Base-by-base conservation (phyloP, 2,888 invertebrate species). In the Calephelis perditalis region DNA sequence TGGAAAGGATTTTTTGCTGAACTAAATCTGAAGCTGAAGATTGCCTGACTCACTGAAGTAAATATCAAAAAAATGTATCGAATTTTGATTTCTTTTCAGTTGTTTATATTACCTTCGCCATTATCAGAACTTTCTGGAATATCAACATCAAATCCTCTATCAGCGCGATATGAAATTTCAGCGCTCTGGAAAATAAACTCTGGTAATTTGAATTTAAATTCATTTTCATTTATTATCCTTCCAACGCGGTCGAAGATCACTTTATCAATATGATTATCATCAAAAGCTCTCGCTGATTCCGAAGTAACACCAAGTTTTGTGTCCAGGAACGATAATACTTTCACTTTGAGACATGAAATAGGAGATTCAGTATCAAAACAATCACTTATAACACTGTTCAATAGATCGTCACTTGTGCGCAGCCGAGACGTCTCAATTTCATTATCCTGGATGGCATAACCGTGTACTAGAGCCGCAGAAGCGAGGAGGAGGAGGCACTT, bases 321-420 rank as follows among this genome's bases (percentile, higher is more conserved):
- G 81, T 96, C 95, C 86, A 96, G 87, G 84, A 94, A 96, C 61
- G 92, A 92, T 43, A 96, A 88, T 72, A 96, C 94, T 85, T 95
- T 94, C 81, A 93, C 92, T 86, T 96, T 96, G 70, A 96, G 92
- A 74, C 96, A 96, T 56, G 91, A 88, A 78, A 93, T 92, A 79
- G 95, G 94, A 7, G 93, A 92, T 64, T 93, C 92, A 57, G 92
- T 91, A 69, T 91, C 91, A 76, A 94, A 92, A 88, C 96, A 96
- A 77, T 94, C 94, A 85, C 94, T 93, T 71, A 96, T 90, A 73
- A 94, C 94, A 75, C 93, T 92, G 63, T 94, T 92, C 70, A 96
- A 92, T 56, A 96, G 86, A 78, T 94, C 93, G 71, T 94, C 94
- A 79, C 94, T 93, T 67, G 92, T 92, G 71, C 86, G 79, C 71